phyloP scores from a whole-genome alignment of 2,113 vertebrate genomes.

The Entomyzon cyanotis region DNA sequence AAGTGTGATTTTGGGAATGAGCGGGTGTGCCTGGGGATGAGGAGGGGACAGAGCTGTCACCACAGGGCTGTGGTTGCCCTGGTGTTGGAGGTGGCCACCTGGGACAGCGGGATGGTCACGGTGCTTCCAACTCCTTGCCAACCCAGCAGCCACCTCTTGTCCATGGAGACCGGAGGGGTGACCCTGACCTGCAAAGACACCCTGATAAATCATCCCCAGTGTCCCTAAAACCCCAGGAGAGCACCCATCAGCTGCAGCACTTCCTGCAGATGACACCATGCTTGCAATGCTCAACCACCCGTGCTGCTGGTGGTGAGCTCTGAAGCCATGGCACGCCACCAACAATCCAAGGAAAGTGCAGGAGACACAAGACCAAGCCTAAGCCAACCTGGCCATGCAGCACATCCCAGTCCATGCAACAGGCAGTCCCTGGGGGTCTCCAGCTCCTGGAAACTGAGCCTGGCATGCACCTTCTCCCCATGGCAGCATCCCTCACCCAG shows the following conservation, averaged over 20 bases:
- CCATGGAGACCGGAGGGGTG: background rate
- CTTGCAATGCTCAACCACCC: fast-evolving
- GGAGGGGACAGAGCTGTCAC: background rate
- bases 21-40: fast-evolving
- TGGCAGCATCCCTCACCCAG: background rate
- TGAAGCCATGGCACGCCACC: fast-evolving
- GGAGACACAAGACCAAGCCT: background rate
- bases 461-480: fast-evolving
- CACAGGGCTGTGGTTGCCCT: background rate
- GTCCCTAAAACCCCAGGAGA: background rate
- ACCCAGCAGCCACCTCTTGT: background rate
- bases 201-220: background rate
- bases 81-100: background rate
- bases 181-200: background rate
- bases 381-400: fast-evolving
- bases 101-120: fast-evolving
- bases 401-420: background rate
- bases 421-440: background rate
- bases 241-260: background rate
- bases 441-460: background rate
- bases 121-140: background rate
- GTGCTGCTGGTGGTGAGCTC: background rate
- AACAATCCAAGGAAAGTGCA: background rate
- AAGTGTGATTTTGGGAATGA: background rate
- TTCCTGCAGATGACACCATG: background rate